Evolutionary conservation across 2,113 vertebrate species (phyloP), one percentile per base, ranked within the genome.

Genomic region (Ranitomeya imitator): DNA sequence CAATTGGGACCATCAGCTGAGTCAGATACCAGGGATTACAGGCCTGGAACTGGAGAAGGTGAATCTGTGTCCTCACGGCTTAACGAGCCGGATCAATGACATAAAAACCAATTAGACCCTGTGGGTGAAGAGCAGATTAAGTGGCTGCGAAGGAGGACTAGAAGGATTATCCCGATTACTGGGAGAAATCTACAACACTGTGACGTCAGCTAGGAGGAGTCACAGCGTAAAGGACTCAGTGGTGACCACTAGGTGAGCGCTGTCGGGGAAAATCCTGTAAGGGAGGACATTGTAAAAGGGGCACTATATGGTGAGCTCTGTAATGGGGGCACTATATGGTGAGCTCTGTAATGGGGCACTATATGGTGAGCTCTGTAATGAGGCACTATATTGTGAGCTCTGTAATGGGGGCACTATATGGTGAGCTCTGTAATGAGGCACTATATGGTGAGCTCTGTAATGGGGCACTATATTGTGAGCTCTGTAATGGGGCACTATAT

Each of bases 151-250:
- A 90, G 87, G 21, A 79, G 31, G 71, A 37, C 8, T 52, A 67
- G 6, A 52, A 85, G 83, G 84, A 92, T 91, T 91, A 90, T 90
- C 87, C 84, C 13, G 71, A 92, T 90, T 63, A 85, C 86, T 59
- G 1, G 45, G 78, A 76, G 86, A 59, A 83, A 21, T 7, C 31
- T 7, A 37, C 14, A 89, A 52, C 51, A 55, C 63, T 23, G 79
- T 90, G 26, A 61, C 16, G 57, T 78, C 71, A 2, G 0, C n/a
- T 54, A 59, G 21, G 89, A 89, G 91, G 74, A 79, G 90, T 89
- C 90, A 92, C 90, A 89, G 86, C 14, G 91, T 1, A 63, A 90
- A 88, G 18, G 16, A n/a, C 77, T 79, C 21, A 2, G 11, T 13
- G 11, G 45, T 21, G 45, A 71, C 31, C 23, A 3, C 31, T n/a